Evolutionary conservation across 2,888 invertebrate species (phyloP), one percentile per base, ranked within the genome.

Genomic region (Trilocha varians): DNA sequence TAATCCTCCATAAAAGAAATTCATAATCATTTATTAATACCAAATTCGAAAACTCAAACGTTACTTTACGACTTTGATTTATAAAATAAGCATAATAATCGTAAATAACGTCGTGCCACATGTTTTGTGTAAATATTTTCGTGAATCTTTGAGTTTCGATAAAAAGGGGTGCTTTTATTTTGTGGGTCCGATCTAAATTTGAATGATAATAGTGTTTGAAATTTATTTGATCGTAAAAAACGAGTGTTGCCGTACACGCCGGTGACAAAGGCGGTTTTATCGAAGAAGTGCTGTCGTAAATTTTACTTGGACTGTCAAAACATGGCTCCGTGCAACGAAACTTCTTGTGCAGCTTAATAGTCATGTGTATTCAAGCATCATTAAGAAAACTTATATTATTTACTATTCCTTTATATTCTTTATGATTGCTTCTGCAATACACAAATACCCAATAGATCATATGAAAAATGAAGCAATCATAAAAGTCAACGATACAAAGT

Each of bases 191-290:
- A 63, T 60, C 62, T 53, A 67, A 65, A 84, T 85, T 84, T 85
- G 82, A 85, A 85, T 85, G 70, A 84, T 83, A 85, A 85, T 85
- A 78, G 84, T 78, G 74, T 80, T 82, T 65, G 69, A 79, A 84
- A 85, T 84, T 84, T 85, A 85, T 85, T 80, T 72, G 78, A 62
- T 83, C 83, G 73, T 85, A 85, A 85, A 84, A 69, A 61, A 66
- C 69, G 76, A 72, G 80, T 76, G 79, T 76, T 75, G 65, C 72
- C 67, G 65, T 65, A 68, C 64, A 71, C 67, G 72, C 65, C 65
- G 71, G 76, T 79, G 78, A 80, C 82, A 78, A 80, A 78, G 71
- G 78, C 65, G 62, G 74, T 72, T 83, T 82, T 82, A 79, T 78
- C 78, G 77, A 48, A 60, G 59, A 72, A 67, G 76, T 74, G 76